phyloP scores from a whole-genome alignment of 2,797 vertebrate genomes.

The Typhlichthys eigenmanni region DNA sequence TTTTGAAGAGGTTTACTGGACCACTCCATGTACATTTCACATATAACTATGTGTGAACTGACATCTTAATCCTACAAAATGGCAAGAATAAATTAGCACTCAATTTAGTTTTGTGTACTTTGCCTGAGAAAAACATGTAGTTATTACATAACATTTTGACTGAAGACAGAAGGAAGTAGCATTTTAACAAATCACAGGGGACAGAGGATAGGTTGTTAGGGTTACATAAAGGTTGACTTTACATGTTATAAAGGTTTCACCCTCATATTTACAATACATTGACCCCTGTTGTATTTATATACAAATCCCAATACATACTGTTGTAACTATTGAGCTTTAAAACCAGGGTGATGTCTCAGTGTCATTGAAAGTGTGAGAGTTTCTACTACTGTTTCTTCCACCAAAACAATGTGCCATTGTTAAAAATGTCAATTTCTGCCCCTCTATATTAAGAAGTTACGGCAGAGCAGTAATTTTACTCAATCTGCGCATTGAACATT shows the following conservation, averaged over 20 bases:
- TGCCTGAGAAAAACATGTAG: neutral
- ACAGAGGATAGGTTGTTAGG: conserved; percentile 9
- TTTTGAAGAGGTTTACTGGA: neutral
- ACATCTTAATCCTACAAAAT: conserved; percentile 9
- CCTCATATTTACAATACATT: conserved; percentile 37
- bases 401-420: conserved; percentile 60
- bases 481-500: conserved; percentile 52
- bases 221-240: neutral
- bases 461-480: conserved; percentile 48
- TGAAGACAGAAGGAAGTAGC: conserved; percentile 6
- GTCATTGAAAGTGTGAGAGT: conserved; percentile 13
- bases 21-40: conserved; percentile 1
- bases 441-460: conserved; percentile 19
- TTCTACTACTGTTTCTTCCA: conserved; percentile 27
- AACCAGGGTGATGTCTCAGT: conserved; percentile 25
- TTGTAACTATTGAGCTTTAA: conserved; percentile 36
- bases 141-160: conserved; percentile 4
- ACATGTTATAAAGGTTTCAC: neutral
- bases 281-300: conserved; percentile 29
- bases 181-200: conserved; percentile 10
- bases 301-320: conserved; percentile 24
- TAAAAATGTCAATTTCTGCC: conserved; percentile 28
- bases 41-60: conserved; percentile 4
- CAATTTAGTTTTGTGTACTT: neutral
- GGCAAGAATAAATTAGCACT: neutral